Evolutionary conservation across 2,113 vertebrate genomes (phyloP).

Genomic region (Neotoma lepida): DNA sequence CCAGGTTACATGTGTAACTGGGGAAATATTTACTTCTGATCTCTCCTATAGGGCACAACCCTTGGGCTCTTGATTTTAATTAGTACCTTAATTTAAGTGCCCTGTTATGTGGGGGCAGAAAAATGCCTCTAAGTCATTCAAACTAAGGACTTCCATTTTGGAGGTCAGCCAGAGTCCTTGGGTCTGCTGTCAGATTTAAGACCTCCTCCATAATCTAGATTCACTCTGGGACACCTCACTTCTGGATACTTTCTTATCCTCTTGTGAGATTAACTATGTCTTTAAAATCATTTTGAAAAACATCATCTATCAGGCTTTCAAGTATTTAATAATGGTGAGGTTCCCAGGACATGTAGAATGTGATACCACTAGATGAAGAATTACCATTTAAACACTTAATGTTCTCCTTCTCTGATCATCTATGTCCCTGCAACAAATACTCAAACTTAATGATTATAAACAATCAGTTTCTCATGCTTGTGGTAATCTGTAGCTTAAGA

Average conservation of each 20-base stretch:
- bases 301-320: slow-evolving; percentile 5
- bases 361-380: not conserved
- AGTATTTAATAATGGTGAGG: not conserved
- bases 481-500: not conserved
- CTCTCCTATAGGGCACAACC: not conserved
- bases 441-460: not conserved
- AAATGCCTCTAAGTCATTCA: not conserved
- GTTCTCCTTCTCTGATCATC: not conserved
- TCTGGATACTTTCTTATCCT: slow-evolving; percentile 10
- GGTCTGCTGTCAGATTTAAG: not conserved
- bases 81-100: not conserved
- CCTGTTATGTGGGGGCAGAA: not conserved
- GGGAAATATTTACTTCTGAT: slow-evolving; percentile 34
- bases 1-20: not conserved
- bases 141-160: not conserved
- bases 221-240: not conserved
- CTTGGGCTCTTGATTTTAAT: slow-evolving; percentile 37
- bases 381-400: slow-evolving; percentile 13
- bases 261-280: slow-evolving; percentile 23
- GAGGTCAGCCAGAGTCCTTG: slow-evolving; percentile 13
- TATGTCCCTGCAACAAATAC: not conserved
- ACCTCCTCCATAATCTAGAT: not conserved
- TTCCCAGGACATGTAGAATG: not conserved
- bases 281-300: slow-evolving; percentile 47
- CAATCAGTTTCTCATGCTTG: not conserved